Evolutionary conservation across 2,888 invertebrate species (phyloP).

Genomic region (Caenorhabditis sp.): DNA sequence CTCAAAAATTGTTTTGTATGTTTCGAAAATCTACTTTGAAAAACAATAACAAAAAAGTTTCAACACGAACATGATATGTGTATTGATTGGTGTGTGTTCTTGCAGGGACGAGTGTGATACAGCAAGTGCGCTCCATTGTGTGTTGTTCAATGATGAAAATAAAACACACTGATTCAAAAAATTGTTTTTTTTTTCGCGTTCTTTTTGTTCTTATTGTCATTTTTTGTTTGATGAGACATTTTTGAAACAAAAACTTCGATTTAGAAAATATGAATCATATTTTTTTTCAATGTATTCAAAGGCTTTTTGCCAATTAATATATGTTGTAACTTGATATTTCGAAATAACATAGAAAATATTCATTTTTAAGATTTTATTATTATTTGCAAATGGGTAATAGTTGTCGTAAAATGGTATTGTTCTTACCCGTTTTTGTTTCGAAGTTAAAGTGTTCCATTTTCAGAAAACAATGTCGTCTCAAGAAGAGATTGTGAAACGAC

Average conservation of each 20-base stretch:
- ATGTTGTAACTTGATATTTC: slow-evolving; percentile 4
- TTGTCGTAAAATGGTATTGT: not conserved
- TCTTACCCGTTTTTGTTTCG: not conserved
- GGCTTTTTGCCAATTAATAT: not conserved
- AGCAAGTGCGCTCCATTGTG: not conserved
- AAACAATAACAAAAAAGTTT: too few relatives aligned
- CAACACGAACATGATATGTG: too few relatives aligned
- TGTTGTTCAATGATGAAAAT: not conserved
- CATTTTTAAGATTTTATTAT: not conserved
- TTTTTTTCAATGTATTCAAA: not conserved
- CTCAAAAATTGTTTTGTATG: too few relatives aligned
- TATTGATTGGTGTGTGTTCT: not conserved
- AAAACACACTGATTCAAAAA: not conserved
- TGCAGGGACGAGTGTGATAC: not conserved
- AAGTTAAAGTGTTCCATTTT: not conserved
- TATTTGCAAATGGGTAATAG: not conserved
- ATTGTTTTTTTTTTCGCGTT: not conserved
- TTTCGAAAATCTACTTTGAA: too few relatives aligned
- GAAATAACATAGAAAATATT: not conserved
- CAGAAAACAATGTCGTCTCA: slow-evolving; percentile 31
- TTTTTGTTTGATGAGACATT: not conserved
- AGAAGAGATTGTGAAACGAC: slow-evolving; percentile 35
- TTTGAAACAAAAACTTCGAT: not conserved
- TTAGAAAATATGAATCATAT: not conserved
- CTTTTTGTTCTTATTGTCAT: not conserved